Conservation (phyloP, 2,113 vertebrate genomes). For the Progne subis region DNA sequence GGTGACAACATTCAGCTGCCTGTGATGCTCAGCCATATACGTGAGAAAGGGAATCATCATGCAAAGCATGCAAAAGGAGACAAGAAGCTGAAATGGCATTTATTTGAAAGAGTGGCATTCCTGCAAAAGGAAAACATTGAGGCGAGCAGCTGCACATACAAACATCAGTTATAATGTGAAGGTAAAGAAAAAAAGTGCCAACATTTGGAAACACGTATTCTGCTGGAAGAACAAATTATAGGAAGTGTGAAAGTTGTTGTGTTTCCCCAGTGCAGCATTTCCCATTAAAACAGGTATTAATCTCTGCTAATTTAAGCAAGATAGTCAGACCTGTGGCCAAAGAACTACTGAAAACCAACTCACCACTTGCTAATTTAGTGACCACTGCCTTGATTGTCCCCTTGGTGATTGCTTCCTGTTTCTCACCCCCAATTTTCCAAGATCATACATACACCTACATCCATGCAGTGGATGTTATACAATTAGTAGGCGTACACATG, state of each 20-base stretch:
- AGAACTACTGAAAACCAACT: conserved; percentile 63
- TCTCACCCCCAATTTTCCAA: conserved; percentile 57
- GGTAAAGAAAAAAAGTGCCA: conserved; percentile 70
- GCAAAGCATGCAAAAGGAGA: conserved; percentile 80
- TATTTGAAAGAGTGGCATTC: conserved; percentile 79
- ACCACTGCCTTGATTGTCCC: conserved; percentile 64
- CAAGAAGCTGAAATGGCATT: conserved; percentile 74
- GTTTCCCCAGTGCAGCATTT: conserved; percentile 73
- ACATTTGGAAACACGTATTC: conserved; percentile 69
- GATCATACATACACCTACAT: conserved; percentile 66
- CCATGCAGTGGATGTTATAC: conserved; percentile 47
- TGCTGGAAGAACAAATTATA: conserved; percentile 73
- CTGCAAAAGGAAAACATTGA: conserved; percentile 81
- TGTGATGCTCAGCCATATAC: conserved; percentile 83
- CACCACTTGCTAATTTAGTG: conserved; percentile 68
- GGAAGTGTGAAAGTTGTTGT: conserved; percentile 90
- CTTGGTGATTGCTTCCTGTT: conserved; percentile 58
- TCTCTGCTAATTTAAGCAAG: conserved; percentile 69
- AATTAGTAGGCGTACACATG: conserved; percentile 42
- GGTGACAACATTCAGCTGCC: conserved; percentile 82
- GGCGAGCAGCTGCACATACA: conserved; percentile 73
- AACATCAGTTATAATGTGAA: conserved; percentile 74
- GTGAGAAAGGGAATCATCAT: conserved; percentile 78
- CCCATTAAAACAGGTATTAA: conserved; percentile 61
- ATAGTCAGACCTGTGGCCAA: conserved; percentile 60